Conservation (phyloP, 1,140 invertebrate genomes). For the Macrostomum lignano region DNA sequence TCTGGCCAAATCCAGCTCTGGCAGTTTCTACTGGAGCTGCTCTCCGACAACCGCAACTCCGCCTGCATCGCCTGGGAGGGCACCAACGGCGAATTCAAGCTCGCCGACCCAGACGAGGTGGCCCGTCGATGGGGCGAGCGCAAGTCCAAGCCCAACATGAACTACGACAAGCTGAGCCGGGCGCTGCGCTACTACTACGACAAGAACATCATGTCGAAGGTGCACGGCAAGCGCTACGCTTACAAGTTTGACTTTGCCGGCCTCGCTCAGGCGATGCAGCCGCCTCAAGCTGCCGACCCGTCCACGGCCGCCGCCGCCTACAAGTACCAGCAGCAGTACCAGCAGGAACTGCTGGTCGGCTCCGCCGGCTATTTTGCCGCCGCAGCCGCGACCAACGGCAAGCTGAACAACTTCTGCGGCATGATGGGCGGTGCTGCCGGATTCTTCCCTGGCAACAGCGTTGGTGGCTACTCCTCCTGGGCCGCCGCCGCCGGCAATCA, state of each 20-base stretch:
- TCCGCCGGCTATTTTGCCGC: too few relatives aligned
- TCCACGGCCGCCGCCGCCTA: too few relatives aligned
- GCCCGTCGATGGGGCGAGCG: conserved; percentile 81
- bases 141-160: conserved; percentile 97
- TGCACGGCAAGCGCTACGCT: conserved; percentile 52
- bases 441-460: too few relatives aligned
- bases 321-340: too few relatives aligned
- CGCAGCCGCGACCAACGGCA: too few relatives aligned
- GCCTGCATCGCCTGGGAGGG: conserved; percentile 8
- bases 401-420: too few relatives aligned
- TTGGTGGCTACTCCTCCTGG: too few relatives aligned
- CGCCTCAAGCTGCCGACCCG: conserved; percentile 5
- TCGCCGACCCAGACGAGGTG: conserved; percentile 87
- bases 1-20: conserved; percentile 81
- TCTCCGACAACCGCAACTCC: conserved; percentile 31
- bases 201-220: conserved; percentile 36
- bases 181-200: conserved; percentile 56
- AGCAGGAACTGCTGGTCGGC: too few relatives aligned
- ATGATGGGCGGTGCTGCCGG: too few relatives aligned
- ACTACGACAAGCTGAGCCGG: conserved; percentile 89
- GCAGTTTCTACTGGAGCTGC: conserved; percentile 72
- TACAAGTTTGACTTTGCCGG: conserved; percentile 53
- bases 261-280: conserved; percentile 56
- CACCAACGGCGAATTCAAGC: conserved; percentile 52
- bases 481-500: too few relatives aligned